phyloP scores from a whole-genome alignment of 2,888 invertebrate genomes.

The Parnassius orleans region DNA sequence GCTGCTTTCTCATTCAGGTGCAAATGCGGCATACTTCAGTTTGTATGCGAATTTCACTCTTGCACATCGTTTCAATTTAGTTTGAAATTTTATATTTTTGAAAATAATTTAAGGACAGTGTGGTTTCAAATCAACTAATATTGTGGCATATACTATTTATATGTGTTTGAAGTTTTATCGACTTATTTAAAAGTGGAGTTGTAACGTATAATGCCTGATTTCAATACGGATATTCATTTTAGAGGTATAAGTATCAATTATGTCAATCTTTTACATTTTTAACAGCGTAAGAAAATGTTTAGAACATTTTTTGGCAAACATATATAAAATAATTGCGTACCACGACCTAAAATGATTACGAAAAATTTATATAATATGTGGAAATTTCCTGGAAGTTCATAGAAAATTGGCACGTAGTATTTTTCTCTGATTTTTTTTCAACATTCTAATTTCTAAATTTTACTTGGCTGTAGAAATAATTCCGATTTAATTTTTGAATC shows the following conservation, averaged over 20 bases:
- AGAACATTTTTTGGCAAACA: too few relatives aligned
- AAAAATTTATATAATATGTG: too few relatives aligned
- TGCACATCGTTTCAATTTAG: background rate
- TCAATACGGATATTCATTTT: conserved; percentile 18
- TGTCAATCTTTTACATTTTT: too few relatives aligned
- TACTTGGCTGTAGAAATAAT: too few relatives aligned
- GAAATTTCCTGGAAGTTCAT: too few relatives aligned
- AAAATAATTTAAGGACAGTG: background rate
- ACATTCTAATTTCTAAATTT: too few relatives aligned
- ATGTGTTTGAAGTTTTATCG: background rate
- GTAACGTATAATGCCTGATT: conserved; percentile 21
- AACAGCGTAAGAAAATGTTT: too few relatives aligned
- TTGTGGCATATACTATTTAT: background rate
- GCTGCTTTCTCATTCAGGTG: conserved; percentile 58
- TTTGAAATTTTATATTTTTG: background rate
- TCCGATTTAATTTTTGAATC: too few relatives aligned
- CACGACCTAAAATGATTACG: too few relatives aligned
- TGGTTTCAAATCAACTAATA: background rate
- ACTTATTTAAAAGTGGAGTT: conserved; percentile 19
- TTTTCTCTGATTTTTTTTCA: too few relatives aligned
- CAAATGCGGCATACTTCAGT: conserved; percentile 41
- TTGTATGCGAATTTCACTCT: conserved; percentile 1
- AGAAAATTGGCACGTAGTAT: too few relatives aligned
- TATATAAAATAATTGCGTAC: too few relatives aligned
- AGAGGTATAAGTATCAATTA: conserved; percentile 14